Base-by-base conservation (phyloP, 1,140 invertebrate genomes). In the Lethrus apterus region DNA sequence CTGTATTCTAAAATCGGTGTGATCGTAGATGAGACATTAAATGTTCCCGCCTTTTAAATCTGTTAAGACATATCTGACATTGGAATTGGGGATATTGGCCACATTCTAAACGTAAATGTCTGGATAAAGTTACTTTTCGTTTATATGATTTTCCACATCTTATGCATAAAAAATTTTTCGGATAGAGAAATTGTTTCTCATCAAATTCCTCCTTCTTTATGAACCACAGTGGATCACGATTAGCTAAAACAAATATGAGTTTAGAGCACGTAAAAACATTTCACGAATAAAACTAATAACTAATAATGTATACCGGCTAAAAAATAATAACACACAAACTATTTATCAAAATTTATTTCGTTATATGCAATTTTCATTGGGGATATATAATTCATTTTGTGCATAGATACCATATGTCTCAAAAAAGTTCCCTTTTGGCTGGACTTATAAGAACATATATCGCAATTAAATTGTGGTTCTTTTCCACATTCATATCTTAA, bases 11-110 rank as follows among this genome's bases (percentile, higher is more conserved):
- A n/a, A n/a, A n/a, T n/a, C n/a, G 40, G 14, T 33, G 31, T 33
- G 29, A 10, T 23, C 42, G 29, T 10, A 44, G 9, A 33, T 44
- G 42, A 14, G 42, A 18, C 0, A 20, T 20, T 29, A 47, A 18
- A 29, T 40, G 35, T 9, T 47, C 35, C 26, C 40, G 38, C 40
- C 45, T 17, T 31, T 47, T 47, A 31, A 47, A 47, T 24, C 35
- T 38, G 31, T 13, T 11, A 3, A 2, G 10, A 18, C 45, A 47
- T 17, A 21, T 3, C 20, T 4, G 10, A 46, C 76, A 79, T 50
- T 72, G 67, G 62, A 72, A 78, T 15, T 70, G 59, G 3, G 74
- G 74, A 21, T 71, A 70, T 59, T 75, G 71, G 10, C 76, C 76
- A 49, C 77, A 80, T 56, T 80, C 77, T 64, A 44, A 54, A 44